These are phyloP conservation scores for Umimayanthus chanpuru DNA, from an alignment of 92 coral and sea anemone species.

Conservation along the genomic window DNA sequence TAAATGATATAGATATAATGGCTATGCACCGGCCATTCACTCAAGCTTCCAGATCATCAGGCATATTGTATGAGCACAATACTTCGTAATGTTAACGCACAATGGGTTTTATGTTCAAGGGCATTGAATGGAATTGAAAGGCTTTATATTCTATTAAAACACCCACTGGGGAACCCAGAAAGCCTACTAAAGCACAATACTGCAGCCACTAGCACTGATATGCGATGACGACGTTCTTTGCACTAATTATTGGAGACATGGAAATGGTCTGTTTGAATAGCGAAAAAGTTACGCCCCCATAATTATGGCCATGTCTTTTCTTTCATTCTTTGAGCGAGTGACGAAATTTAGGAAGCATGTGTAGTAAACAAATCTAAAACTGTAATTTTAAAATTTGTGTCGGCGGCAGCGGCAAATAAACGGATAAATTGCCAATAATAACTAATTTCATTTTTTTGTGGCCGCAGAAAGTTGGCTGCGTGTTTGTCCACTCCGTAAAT, in stretches of 20 bases:
- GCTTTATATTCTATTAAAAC: constrained; percentile 61
- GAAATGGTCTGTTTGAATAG: constrained; percentile 80
- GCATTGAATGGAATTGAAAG: constrained; percentile 73
- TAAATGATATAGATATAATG: constrained; percentile 86
- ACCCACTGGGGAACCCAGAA: constrained; percentile 81
- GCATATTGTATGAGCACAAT: constrained; percentile 75
- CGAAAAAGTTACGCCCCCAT: constrained; percentile 85
- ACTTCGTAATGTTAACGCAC: constrained; percentile 78
- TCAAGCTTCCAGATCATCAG: constrained; percentile 77
- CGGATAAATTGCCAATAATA: constrained; percentile 5
- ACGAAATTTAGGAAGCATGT: constrained; percentile 39
- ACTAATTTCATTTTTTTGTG: constrained; percentile 44
- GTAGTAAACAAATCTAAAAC: constrained; percentile 33
- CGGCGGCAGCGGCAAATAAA: constrained; percentile 33
- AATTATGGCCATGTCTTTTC: constrained; percentile 55
- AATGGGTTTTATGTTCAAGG: constrained; percentile 70
- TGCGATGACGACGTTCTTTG: constrained; percentile 21
- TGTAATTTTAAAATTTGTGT: constrained; percentile 21
- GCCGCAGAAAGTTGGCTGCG: background rate
- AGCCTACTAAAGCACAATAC: constrained; percentile 69
- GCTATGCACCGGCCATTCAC: constrained; percentile 70
- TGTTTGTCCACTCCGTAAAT: background rate
- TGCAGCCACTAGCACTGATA: constrained; percentile 30
- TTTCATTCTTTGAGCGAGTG: constrained; percentile 21
- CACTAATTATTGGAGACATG: constrained; percentile 47